Evolutionary conservation across 2,888 invertebrate genomes (phyloP).

Genomic region (Zygaena filipendulae): DNA sequence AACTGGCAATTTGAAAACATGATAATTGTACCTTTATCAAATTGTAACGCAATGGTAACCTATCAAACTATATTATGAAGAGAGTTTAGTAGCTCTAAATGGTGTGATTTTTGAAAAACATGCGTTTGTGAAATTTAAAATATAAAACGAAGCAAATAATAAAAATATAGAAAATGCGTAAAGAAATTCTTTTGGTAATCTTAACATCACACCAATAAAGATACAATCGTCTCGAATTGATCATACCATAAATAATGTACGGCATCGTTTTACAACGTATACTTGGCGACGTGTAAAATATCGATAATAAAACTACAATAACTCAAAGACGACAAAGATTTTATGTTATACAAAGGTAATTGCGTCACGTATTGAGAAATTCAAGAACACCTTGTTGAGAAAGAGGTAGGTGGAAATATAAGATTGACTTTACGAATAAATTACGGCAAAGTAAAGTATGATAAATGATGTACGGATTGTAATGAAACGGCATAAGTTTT

Average conservation of each 20-base stretch:
- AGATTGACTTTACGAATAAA: conserved; percentile 57
- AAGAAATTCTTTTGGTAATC: too few species aligned
- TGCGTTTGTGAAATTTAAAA: too few species aligned
- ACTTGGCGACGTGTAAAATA: conserved; percentile 61
- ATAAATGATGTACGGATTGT: conserved; percentile 61
- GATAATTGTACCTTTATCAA: too few species aligned
- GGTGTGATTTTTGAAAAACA: too few species aligned
- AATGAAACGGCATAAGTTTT: conserved; percentile 55
- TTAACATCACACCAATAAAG: conserved; percentile 42
- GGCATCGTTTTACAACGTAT: conserved; percentile 41
- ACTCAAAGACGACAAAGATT: conserved; percentile 35
- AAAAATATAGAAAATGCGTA: too few species aligned
- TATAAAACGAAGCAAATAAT: too few species aligned
- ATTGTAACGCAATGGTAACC: too few species aligned
- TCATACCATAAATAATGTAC: too few species aligned
- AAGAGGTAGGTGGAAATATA: conserved; percentile 48
- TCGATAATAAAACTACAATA: conserved; percentile 54
- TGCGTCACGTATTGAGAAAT: conserved; percentile 58
- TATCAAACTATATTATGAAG: too few species aligned
- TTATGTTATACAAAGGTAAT: conserved; percentile 36
- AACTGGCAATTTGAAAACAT: too few species aligned
- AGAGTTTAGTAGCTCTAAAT: too few species aligned
- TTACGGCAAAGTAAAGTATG: conserved; percentile 65
- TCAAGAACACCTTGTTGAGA: conserved; percentile 54
- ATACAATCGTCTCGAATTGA: too few species aligned